Base-by-base conservation (phyloP, 2,113 vertebrate species). In the Arvicanthis niloticus region DNA sequence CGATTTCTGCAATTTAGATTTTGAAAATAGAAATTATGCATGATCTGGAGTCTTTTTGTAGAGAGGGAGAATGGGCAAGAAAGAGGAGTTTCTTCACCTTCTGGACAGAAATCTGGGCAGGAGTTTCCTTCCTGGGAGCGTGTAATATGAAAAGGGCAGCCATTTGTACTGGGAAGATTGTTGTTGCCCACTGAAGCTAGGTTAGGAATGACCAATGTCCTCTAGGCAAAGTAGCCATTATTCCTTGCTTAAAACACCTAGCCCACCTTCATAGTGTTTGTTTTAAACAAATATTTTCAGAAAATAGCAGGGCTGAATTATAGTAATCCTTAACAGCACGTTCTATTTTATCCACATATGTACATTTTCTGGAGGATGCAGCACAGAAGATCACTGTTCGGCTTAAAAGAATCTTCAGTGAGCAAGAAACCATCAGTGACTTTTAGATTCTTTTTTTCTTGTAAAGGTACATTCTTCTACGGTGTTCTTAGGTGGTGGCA, bases 1-100 rank as follows among this genome's bases (percentile, higher is more conserved):
- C 1, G 60, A 95, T 98, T 98, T 98, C 97, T 94, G 97, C 97
- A 96, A 98, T 99, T 98, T 97, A 98, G 98, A 95, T 96, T 97
- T 73, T 21, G 68, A 70, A 98, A 96, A 98, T 98, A 98, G 98
- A 98, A 98, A 96, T 98, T 48, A 7, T 93, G 90, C 98, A 82
- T 97, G 98, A 58, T 45, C 19, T 88, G 4, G 37, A 86, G 40
- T 88, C 85, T 92, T 82, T 92, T 60, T 75, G 86, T 67, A 60
- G 62, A 62, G 91, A 97, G 96, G 53, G 73, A 8, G 62, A 40
- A 96, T 96, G 58, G 72, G 9, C 53, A 58, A 42, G 77, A 58
- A 68, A 24, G 48, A 68, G 53, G 53, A 6, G 3, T 92, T 97
- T 88, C 29, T 93, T 97, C 93, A 98, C 98, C 97, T 98, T 97